Evolutionary conservation across 2,888 invertebrate species (phyloP).

Genomic region (Scrobipalpa costella): DNA sequence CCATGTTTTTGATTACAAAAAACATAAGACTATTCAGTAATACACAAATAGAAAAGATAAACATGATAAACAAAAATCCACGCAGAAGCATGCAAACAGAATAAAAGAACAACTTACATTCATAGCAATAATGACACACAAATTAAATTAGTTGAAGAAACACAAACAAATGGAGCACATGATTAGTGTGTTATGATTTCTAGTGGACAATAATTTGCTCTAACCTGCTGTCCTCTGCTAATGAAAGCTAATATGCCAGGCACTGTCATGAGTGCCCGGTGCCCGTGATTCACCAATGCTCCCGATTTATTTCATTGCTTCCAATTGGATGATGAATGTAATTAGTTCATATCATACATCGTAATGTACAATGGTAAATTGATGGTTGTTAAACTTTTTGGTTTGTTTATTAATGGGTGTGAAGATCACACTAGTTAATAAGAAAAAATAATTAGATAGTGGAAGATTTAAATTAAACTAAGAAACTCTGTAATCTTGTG

Average conservation of each 20-base stretch:
- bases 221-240: constrained; percentile 38
- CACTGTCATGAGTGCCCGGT: constrained; percentile 50
- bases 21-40: no score
- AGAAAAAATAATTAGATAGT: background rate
- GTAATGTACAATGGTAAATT: constrained; percentile 31
- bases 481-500: no score
- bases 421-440: background rate
- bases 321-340: constrained; percentile 64
- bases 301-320: constrained; percentile 58
- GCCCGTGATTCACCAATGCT: constrained; percentile 61
- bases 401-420: constrained; percentile 12
- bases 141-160: constrained; percentile 20
- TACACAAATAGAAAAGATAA: background rate
- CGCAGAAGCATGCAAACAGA: background rate
- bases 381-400: constrained; percentile 21
- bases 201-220: constrained; percentile 37
- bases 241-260: constrained; percentile 49
- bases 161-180: constrained; percentile 5
- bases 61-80: background rate
- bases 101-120: constrained; percentile 4
- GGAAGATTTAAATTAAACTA: background rate
- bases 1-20: no score
- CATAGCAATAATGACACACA: constrained; percentile 12
- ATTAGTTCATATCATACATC: constrained; percentile 44
- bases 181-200: constrained; percentile 21